These are phyloP conservation scores for Gallinago stenura DNA, from an alignment of 2,797 vertebrate genomes.

Conservation along the genomic window DNA sequence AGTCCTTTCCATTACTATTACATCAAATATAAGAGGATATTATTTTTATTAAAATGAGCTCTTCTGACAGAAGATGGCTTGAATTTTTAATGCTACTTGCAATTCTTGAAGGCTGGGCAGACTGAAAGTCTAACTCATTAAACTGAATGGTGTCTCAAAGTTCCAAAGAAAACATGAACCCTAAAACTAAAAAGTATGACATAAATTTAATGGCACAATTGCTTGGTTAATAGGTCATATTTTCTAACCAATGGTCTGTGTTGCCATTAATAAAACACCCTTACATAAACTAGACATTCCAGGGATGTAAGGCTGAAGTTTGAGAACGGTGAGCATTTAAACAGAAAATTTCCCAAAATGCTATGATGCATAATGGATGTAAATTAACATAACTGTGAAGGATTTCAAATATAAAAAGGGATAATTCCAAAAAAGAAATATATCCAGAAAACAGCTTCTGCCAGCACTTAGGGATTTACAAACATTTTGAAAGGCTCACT, in stretches of 20 bases:
- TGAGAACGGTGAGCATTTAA: background rate
- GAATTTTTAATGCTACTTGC: background rate
- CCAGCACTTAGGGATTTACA: background rate
- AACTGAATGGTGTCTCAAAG: background rate
- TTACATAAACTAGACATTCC: background rate
- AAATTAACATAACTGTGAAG: background rate
- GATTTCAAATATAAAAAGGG: background rate
- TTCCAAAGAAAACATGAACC: slow-evolving; percentile 1
- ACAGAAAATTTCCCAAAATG: background rate
- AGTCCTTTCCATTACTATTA: background rate
- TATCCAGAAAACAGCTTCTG: background rate
- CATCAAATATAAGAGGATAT: background rate
- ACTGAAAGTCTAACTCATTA: background rate
- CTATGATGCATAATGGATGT: background rate
- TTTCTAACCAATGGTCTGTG: background rate
- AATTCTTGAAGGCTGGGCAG: background rate
- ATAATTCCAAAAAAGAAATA: background rate
- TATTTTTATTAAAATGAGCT: background rate
- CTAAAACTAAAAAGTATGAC: background rate
- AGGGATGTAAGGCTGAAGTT: background rate
- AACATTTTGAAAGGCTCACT: background rate
- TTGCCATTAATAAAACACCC: background rate
- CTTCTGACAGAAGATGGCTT: background rate
- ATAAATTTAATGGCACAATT: background rate
- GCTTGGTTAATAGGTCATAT: slow-evolving; percentile 23